Evolutionary conservation across 2,113 vertebrate species (phyloP).

Genomic region (Esox niger): DNA sequence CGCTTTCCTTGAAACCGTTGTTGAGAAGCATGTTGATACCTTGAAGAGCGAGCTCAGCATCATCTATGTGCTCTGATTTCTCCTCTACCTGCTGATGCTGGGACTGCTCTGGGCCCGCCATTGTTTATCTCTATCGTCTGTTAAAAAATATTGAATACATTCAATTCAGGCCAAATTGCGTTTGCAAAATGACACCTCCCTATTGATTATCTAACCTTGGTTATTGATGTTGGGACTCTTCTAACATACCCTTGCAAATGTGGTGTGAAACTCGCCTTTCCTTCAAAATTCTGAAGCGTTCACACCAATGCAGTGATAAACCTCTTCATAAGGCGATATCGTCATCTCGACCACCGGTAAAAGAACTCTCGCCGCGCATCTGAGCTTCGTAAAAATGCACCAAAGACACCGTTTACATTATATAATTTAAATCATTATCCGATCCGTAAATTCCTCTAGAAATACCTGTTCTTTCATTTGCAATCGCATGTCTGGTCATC

Average conservation of each 20-base stretch:
- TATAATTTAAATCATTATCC: neutral
- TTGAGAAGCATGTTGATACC: conserved; percentile 98
- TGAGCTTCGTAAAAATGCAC: neutral
- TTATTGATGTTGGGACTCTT: conserved; percentile 13
- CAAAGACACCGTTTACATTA: neutral
- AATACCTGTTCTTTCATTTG: neutral
- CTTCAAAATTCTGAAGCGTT: conserved; percentile 2
- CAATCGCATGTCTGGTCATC: neutral
- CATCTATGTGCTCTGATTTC: conserved; percentile 79
- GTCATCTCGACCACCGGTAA: neutral
- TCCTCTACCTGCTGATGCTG: conserved; percentile 71
- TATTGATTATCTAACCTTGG: conserved; percentile 47
- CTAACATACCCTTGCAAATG: conserved; percentile 12
- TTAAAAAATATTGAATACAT: neutral
- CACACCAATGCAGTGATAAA: conserved; percentile 8
- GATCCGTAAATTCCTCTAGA: neutral
- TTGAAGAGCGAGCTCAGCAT: conserved; percentile 90
- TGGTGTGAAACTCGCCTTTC: conserved; percentile 30
- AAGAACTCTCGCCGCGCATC: neutral
- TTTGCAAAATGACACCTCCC: conserved; percentile 14
- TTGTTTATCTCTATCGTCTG: conserved; percentile 41
- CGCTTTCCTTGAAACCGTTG: conserved; percentile 95
- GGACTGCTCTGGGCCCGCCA: conserved; percentile 78
- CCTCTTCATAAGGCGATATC: neutral
- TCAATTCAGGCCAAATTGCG: neutral